Evolutionary conservation across 2,888 invertebrate species (phyloP).

Genomic region (Horisme vitalbata): DNA sequence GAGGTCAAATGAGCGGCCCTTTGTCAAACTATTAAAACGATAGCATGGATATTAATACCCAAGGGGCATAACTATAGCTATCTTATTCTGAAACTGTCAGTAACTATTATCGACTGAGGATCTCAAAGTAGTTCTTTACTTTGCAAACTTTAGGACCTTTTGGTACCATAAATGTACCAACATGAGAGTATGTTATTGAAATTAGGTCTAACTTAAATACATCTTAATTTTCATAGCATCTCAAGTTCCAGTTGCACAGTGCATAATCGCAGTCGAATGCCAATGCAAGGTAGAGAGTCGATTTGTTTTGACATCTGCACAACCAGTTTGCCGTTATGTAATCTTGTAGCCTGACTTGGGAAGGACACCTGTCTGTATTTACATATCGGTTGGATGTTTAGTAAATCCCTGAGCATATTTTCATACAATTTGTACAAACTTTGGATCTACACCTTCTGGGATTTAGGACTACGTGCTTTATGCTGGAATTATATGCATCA

Average conservation of each 20-base stretch:
- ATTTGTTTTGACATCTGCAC: slow-evolving; percentile 18
- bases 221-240: too few relatives aligned
- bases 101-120: too few relatives aligned
- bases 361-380: slow-evolving; percentile 27
- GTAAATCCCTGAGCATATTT: slow-evolving; percentile 1
- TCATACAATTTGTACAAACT: neutral
- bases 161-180: too few relatives aligned
- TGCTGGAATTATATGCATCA: too few relatives aligned
- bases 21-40: slow-evolving; percentile 35
- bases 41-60: neutral
- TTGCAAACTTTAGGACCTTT: too few relatives aligned
- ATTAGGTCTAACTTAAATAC: too few relatives aligned
- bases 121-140: too few relatives aligned
- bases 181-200: too few relatives aligned
- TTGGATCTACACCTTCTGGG: too few relatives aligned
- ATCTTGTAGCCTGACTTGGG: neutral
- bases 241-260: neutral
- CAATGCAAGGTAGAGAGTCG: neutral
- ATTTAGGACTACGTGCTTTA: too few relatives aligned
- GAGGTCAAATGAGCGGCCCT: slow-evolving; percentile 52
- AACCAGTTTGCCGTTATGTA: slow-evolving; percentile 21
- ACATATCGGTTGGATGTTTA: slow-evolving; percentile 19
- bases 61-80: too few relatives aligned
- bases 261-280: neutral
- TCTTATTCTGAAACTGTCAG: too few relatives aligned